A percentile compares a stretch with the other conserved stretches of the same genome.
Conservation (phyloP, 1,140 invertebrate genomes). For the Eulimnadia texana region DNA sequence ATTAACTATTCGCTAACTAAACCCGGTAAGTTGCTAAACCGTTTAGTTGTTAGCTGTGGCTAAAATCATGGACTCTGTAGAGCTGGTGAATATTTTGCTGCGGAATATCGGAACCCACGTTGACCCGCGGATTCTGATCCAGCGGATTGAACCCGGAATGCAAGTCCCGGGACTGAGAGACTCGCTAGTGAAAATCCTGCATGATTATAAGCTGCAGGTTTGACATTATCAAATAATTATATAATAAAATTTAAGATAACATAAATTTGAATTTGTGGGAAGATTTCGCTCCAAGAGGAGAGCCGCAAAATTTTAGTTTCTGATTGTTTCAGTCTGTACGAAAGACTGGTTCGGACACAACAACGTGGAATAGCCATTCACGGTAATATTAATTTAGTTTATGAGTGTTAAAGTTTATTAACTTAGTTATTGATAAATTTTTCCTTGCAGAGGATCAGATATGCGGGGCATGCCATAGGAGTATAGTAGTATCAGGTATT, state of each 20-base stretch:
- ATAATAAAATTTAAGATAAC: background rate
- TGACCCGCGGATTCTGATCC: constrained; percentile 72
- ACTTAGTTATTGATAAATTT: constrained; percentile 11
- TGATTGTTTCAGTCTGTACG: constrained; percentile 80
- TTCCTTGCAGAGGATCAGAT: constrained; percentile 47
- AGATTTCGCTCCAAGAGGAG: constrained; percentile 72
- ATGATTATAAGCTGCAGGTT: constrained; percentile 84
- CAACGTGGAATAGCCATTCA: constrained; percentile 55
- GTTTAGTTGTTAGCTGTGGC: constrained; percentile 19
- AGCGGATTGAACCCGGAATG: constrained; percentile 64
- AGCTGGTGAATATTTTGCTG: constrained; percentile 57
- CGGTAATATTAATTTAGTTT: constrained; percentile 27
- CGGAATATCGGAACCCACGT: constrained; percentile 76
- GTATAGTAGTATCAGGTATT: constrained; percentile 49
- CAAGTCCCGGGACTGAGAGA: constrained; percentile 78
- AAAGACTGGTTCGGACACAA: constrained; percentile 59
- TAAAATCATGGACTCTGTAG: constrained; percentile 35
- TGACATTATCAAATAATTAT: background rate
- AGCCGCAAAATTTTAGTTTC: constrained; percentile 72
- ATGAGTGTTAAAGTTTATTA: background rate
- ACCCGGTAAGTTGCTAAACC: constrained; percentile 49
- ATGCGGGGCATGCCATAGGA: constrained; percentile 57
- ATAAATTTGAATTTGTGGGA: constrained; percentile 19
- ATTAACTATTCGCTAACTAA: constrained; percentile 78
- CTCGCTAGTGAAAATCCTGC: constrained; percentile 86